These are phyloP conservation scores for Psettodes erumei DNA, from an alignment of 2,113 vertebrate species.

Conservation along the genomic window DNA sequence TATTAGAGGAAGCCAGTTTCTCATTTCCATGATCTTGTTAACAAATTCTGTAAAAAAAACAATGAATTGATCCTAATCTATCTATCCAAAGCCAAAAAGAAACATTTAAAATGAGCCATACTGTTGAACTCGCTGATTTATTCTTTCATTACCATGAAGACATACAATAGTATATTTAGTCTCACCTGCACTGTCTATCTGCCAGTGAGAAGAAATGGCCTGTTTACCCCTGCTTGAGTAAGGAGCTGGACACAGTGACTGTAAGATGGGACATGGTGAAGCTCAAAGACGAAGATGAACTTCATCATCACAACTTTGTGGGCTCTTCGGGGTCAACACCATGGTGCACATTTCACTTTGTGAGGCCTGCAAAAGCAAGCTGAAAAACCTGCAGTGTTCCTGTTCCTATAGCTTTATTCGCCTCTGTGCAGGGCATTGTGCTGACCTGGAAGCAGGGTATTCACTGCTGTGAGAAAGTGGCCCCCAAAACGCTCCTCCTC, in stretches of 20 bases:
- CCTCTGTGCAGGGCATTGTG: constrained; percentile 13
- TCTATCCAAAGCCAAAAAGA: background rate
- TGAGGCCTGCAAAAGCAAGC: constrained; percentile 12
- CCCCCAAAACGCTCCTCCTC: constrained; percentile 41
- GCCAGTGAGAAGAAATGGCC: background rate
- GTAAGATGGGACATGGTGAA: background rate
- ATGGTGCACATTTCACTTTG: background rate
- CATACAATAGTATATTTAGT: background rate
- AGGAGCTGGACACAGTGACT: background rate
- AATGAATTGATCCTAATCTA: background rate
- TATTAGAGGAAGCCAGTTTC: background rate
- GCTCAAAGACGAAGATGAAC: background rate
- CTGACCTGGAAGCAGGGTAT: constrained; percentile 53
- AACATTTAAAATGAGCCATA: background rate
- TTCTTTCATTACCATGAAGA: background rate
- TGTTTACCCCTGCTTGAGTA: background rate
- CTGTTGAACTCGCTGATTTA: background rate
- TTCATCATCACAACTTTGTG: background rate
- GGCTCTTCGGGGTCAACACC: background rate
- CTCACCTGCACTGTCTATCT: background rate
- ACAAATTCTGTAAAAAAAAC: background rate
- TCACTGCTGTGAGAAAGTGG: constrained; percentile 54
- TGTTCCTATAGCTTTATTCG: constrained; percentile 18
- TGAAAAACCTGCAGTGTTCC: constrained; percentile 17
- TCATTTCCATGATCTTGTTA: background rate